Base-by-base conservation (phyloP, 2,888 invertebrate genomes). In the Parnassius orleans region DNA sequence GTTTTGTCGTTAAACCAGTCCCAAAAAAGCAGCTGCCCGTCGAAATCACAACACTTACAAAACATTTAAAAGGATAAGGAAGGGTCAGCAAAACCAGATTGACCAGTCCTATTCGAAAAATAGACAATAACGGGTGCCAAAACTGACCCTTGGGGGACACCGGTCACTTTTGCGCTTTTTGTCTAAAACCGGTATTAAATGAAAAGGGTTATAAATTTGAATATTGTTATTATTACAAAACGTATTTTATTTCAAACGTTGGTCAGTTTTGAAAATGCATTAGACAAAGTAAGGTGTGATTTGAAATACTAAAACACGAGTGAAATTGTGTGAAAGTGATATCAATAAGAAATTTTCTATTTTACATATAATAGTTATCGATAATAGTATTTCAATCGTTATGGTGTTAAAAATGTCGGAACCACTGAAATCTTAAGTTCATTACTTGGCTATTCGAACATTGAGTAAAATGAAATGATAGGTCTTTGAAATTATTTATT, bases 41-140 rank as follows among this genome's bases (percentile, higher is more conserved):
- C 72, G 72, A 76, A 81, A 77, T 78, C 76, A 76, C 68, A 67
- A 74, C 70, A 74, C 71, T 74, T 70, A 78, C 78, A 80, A 83
- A 80, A 77, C 74, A 75, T 79, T 75, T 75, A 80, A 83, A 82
- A 84, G 81, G 81, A 79, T 77, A 89, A 87, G 87, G 80, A 89
- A 88, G 90, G 90, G 90, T 90, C 90, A 90, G 81, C 70, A 56
- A 69, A 88, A 90, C 89, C 86, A 86, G 90, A 90, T 88, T 91
- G 87, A 87, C 87, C 87, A 87, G 86, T 87, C 80, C 81, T 80
- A 83, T 84, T 80, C 80, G 81, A 81, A 79, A 77, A 81, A 84
- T 81, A 82, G 80, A 86, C 85, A 87, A 87, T 84, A 80, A 76
- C 76, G 79, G 81, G 58, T 62, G 70, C 80, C 79, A 83, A 75